phyloP scores from a whole-genome alignment of 2,888 invertebrate species.

The Neoaliturus tenellus region DNA sequence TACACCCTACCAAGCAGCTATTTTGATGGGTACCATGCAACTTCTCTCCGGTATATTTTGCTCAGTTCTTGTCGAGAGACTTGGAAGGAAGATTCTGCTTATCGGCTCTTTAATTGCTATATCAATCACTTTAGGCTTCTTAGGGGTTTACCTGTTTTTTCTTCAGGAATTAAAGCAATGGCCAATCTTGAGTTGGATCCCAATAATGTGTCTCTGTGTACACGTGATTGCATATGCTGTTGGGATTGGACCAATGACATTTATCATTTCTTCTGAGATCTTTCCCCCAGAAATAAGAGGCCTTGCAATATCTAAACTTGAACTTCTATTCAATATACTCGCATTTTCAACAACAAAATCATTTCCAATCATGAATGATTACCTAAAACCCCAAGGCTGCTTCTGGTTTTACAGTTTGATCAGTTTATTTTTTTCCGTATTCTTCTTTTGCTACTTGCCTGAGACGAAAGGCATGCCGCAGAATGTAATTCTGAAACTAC shows the following conservation, averaged over 20 bases:
- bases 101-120: constrained; percentile 71
- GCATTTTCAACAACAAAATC: constrained; percentile 72
- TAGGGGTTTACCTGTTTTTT: constrained; percentile 69
- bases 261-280: constrained; percentile 72
- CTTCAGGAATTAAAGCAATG: constrained; percentile 60
- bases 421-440: constrained; percentile 70
- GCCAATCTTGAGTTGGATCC: constrained; percentile 70
- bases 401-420: constrained; percentile 72
- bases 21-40: constrained; percentile 72
- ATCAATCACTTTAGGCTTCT: constrained; percentile 67
- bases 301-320: constrained; percentile 72
- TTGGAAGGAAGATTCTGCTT: constrained; percentile 73
- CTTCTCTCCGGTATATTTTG: constrained; percentile 68
- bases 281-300: constrained; percentile 72
- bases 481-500: constrained; percentile 71
- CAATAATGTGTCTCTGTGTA: constrained; percentile 72
- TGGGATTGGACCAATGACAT: constrained; percentile 73
- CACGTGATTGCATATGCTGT: constrained; percentile 73
- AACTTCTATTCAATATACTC: constrained; percentile 72
- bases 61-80: constrained; percentile 70
- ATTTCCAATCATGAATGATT: constrained; percentile 71
- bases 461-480: constrained; percentile 73
- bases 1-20: constrained; percentile 70
- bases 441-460: constrained; percentile 71
- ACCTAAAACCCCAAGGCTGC: constrained; percentile 70